phyloP scores from a whole-genome alignment of 2,888 invertebrate species.

The Lucinisca nassula region DNA sequence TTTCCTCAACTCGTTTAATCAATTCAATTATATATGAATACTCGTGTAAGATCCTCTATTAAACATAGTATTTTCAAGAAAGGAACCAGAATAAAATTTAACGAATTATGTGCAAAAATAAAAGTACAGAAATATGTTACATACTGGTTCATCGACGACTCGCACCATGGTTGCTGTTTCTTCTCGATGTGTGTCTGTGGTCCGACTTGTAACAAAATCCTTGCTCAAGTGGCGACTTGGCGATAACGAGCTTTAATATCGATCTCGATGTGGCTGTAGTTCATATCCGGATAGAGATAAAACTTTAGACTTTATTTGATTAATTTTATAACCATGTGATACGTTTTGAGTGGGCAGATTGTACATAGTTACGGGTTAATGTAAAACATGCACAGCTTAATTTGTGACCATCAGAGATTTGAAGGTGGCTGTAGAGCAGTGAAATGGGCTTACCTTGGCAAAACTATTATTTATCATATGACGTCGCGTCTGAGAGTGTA shows the following conservation, averaged over 20 bases:
- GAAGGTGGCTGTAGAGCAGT: too few relatives aligned
- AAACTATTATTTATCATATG: too few relatives aligned
- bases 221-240: not conserved
- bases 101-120: not conserved
- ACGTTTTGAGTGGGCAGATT: not conserved
- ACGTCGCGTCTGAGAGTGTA: too few relatives aligned
- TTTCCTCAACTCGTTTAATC: too few relatives aligned
- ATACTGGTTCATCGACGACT: slow-evolving; percentile 36
- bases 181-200: not conserved
- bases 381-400: not conserved
- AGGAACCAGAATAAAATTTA: too few relatives aligned
- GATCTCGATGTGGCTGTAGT: not conserved
- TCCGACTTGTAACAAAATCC: not conserved
- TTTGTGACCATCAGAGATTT: too few relatives aligned
- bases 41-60: too few relatives aligned
- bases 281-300: not conserved
- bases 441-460: too few relatives aligned
- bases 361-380: not conserved
- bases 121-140: not conserved
- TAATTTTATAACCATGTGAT: not conserved
- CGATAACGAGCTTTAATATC: not conserved
- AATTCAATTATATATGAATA: too few relatives aligned
- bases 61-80: too few relatives aligned
- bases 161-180: slow-evolving; percentile 24
- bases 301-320: not conserved